A percentile compares a stretch with the other conserved stretches of the same genome.
These are phyloP conservation scores for Ciconia nigra DNA, from an alignment of 2,797 vertebrate genomes.

Conservation along the genomic window DNA sequence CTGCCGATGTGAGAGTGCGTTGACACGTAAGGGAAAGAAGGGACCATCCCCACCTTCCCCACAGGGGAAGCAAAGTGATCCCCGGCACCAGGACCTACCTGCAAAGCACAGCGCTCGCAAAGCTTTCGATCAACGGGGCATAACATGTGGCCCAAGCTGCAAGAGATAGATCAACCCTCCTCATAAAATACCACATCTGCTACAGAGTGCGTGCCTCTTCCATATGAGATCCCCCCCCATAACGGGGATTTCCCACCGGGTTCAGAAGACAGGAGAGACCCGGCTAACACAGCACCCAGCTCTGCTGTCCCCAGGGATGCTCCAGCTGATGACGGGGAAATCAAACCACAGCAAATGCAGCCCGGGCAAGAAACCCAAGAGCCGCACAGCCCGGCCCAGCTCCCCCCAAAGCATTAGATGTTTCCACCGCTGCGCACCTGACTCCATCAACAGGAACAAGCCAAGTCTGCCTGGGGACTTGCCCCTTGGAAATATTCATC, in stretches of 20 bases:
- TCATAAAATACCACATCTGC: neutral
- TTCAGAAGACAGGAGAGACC: neutral
- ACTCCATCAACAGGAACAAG: neutral
- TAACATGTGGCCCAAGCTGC: neutral
- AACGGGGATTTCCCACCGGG: neutral
- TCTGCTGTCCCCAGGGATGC: neutral
- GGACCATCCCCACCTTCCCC: neutral
- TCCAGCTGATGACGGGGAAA: neutral
- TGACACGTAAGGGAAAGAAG: neutral
- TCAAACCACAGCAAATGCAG: neutral
- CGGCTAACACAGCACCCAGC: neutral
- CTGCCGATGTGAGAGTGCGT: neutral
- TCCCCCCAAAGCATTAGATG: rapidly evolving
- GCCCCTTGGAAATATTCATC: neutral
- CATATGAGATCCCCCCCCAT: neutral
- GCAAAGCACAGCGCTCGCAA: neutral
- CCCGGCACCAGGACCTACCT: neutral
- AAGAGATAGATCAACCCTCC: no score
- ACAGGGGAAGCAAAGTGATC: neutral
- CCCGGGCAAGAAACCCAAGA: neutral
- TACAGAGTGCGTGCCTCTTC: rapidly evolving
- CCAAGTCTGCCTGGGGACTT: neutral
- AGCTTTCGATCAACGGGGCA: neutral
- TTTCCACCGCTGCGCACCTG: neutral
- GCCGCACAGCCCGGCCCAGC: rapidly evolving